Conservation (phyloP, 2,113 vertebrate genomes). For the Malaclemys terrapin region DNA sequence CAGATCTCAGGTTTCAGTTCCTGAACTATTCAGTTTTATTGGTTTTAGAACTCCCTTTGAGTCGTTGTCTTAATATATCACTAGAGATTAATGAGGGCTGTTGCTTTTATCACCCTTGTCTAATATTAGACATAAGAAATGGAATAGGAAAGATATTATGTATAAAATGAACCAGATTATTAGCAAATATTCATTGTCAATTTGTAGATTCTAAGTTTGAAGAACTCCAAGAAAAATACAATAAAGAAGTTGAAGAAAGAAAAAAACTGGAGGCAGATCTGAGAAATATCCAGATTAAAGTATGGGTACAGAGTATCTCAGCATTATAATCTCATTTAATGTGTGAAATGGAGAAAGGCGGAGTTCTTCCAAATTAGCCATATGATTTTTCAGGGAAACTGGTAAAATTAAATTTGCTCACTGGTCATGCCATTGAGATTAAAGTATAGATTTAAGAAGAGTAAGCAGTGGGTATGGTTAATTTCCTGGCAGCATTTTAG, state of each 20-base stretch:
- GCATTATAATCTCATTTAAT: not conserved
- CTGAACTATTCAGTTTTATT: not conserved
- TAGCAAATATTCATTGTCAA: not conserved
- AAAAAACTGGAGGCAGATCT: slow-evolving; percentile 88
- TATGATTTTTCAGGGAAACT: not conserved
- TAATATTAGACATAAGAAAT: not conserved
- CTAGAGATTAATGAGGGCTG: not conserved
- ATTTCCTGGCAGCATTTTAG: too few species aligned
- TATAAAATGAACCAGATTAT: not conserved
- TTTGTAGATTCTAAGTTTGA: slow-evolving; percentile 85
- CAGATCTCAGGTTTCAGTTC: not conserved
- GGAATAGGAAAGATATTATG: not conserved
- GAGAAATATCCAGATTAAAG: slow-evolving; percentile 85
- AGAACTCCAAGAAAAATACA: slow-evolving; percentile 90
- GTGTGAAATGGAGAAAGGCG: not conserved
- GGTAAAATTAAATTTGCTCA: not conserved
- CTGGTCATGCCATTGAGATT: not conserved
- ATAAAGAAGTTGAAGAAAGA: slow-evolving; percentile 89
- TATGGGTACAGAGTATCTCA: slow-evolving; percentile 29
- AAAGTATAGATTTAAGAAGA: not conserved
- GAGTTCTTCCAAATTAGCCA: not conserved
- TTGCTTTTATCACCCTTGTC: not conserved
- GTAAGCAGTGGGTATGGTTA: not conserved
- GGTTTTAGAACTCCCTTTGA: not conserved
- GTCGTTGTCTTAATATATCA: not conserved